These are phyloP conservation scores for Pseudorhombus dupliciocellatus DNA, from an alignment of 2,113 vertebrate species.

Conservation along the genomic window DNA sequence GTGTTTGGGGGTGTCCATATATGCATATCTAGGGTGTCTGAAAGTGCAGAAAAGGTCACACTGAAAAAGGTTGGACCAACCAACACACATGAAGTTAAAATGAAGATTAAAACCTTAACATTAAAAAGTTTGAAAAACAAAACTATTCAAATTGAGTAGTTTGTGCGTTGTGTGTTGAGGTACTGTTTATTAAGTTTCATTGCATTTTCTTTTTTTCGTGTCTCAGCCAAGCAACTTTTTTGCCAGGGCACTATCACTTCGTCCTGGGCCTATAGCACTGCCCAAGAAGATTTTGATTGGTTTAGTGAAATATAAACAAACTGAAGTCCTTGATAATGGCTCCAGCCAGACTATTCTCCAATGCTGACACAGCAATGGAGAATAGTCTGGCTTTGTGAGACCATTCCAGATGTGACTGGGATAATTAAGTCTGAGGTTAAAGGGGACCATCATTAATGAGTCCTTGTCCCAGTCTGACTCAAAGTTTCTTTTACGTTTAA, in stretches of 20 bases:
- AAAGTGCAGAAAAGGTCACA: neutral
- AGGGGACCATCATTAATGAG: slow-evolving; percentile 30
- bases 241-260: no score
- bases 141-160: no score
- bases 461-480: slow-evolving; percentile 29
- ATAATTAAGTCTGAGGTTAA: slow-evolving; percentile 40
- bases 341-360: neutral
- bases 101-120: no score
- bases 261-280: neutral
- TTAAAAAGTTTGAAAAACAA: no score
- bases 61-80: no score
- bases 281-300: neutral
- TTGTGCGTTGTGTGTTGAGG: no score
- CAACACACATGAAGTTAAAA: no score
- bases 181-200: no score
- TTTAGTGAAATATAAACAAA: neutral
- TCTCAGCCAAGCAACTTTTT: neutral
- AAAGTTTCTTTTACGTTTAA: slow-evolving; percentile 64
- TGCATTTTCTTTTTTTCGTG: no score
- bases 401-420: slow-evolving; percentile 12
- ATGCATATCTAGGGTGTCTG: no score
- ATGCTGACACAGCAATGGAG: slow-evolving; percentile 3
- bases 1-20: neutral
- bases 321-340: neutral
- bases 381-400: slow-evolving; percentile 3